Conservation (phyloP, 1,140 invertebrate genomes). For the Leguminivora glycinivorella region DNA sequence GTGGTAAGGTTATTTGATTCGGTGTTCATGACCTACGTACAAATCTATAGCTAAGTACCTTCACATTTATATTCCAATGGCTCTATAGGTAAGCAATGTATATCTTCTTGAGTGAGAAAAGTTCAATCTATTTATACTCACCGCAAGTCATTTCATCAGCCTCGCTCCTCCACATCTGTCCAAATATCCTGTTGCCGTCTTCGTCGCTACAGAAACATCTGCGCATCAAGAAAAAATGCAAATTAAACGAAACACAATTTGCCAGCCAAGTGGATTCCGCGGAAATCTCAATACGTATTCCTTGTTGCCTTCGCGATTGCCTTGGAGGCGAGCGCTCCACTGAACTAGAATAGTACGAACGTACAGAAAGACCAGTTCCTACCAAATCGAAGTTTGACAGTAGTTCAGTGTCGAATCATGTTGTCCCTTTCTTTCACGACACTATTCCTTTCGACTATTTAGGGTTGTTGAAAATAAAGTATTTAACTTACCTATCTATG, state of each 20-base stretch:
- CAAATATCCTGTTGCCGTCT: slow-evolving; percentile 79
- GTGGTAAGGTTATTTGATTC: too few relatives aligned
- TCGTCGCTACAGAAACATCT: slow-evolving; percentile 80
- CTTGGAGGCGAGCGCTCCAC: background rate
- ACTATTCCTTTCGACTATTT: too few relatives aligned
- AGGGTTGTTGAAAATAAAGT: too few relatives aligned
- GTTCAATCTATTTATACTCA: slow-evolving; percentile 40
- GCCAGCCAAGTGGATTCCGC: slow-evolving; percentile 11
- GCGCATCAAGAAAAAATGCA: slow-evolving; percentile 38
- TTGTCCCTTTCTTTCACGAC: too few relatives aligned
- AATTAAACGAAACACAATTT: slow-evolving; percentile 27
- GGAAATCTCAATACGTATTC: background rate
- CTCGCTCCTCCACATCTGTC: slow-evolving; percentile 76
- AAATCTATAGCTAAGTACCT: background rate
- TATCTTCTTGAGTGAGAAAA: background rate
- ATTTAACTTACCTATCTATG: too few relatives aligned
- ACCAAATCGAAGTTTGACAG: too few relatives aligned
- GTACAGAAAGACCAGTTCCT: too few relatives aligned
- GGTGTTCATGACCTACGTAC: background rate
- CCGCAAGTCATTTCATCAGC: slow-evolving; percentile 79
- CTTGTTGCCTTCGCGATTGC: background rate
- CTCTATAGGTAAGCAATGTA: background rate
- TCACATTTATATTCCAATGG: background rate
- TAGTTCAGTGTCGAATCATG: too few relatives aligned
- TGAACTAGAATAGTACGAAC: too few relatives aligned